Conservation (phyloP, 2,797 vertebrate species). For the Synanceia verrucosa region DNA sequence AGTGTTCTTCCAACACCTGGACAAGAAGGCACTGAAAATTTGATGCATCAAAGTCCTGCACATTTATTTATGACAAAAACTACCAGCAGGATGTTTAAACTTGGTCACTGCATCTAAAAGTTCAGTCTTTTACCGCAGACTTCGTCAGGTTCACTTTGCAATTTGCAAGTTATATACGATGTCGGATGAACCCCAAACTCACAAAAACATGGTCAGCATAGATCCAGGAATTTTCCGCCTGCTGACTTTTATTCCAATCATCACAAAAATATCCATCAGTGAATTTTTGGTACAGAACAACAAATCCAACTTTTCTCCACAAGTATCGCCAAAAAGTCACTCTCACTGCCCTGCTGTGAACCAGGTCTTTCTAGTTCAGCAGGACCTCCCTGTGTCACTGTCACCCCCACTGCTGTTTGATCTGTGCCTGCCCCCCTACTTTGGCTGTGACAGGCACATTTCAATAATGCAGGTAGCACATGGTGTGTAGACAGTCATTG, state of each 20-base stretch:
- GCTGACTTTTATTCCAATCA: background rate
- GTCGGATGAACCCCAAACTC: too few relatives aligned
- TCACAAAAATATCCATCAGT: background rate
- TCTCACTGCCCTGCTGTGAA: slow-evolving; percentile 28
- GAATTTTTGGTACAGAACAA: background rate
- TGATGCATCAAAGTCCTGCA: too few relatives aligned
- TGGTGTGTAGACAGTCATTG: slow-evolving; percentile 3
- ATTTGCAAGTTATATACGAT: too few relatives aligned
- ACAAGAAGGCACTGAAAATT: too few relatives aligned
- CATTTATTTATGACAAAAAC: too few relatives aligned
- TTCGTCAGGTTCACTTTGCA: too few relatives aligned
- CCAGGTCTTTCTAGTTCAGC: slow-evolving; percentile 31
- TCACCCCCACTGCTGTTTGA: slow-evolving; percentile 43
- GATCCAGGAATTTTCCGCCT: too few relatives aligned
- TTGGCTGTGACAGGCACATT: slow-evolving; percentile 38
- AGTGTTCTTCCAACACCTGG: too few relatives aligned
- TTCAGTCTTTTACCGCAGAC: too few relatives aligned
- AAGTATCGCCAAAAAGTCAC: slow-evolving; percentile 37
- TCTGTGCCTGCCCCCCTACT: slow-evolving; percentile 30
- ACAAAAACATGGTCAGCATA: too few relatives aligned
- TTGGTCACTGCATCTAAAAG: too few relatives aligned
- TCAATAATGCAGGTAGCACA: slow-evolving; percentile 52
- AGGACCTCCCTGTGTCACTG: slow-evolving; percentile 34
- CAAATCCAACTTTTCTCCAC: background rate
- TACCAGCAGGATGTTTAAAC: too few relatives aligned